phyloP scores from a whole-genome alignment of 2,797 vertebrate species.

The Crenuchus spilurus region DNA sequence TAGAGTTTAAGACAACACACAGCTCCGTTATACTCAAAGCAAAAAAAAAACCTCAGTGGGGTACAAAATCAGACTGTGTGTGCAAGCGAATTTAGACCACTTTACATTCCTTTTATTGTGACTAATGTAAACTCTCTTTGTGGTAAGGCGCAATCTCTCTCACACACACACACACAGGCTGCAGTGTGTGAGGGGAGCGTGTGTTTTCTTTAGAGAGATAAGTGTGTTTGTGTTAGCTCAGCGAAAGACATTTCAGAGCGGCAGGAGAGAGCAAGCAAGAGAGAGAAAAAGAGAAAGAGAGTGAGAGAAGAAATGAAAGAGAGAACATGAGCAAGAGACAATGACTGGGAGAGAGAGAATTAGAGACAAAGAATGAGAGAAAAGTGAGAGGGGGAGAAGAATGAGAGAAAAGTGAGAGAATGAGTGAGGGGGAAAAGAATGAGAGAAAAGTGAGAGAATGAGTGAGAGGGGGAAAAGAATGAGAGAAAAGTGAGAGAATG shows the following conservation, averaged over 20 bases:
- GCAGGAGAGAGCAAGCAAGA: constrained; percentile 24
- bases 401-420: no score
- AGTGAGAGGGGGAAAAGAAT: no score
- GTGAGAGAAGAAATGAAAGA: constrained; percentile 22
- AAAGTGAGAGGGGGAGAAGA: no score
- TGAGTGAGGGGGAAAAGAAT: no score
- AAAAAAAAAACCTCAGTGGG: constrained; percentile 43
- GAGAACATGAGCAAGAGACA: no score
- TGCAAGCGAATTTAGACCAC: constrained; percentile 41
- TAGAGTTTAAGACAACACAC: constrained; percentile 63
- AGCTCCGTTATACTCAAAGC: constrained; percentile 31
- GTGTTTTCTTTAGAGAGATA: constrained; percentile 61
- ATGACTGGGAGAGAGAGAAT: no score
- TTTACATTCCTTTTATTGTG: constrained; percentile 55
- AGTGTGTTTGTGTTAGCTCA: constrained; percentile 60
- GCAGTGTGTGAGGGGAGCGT: constrained; percentile 46
- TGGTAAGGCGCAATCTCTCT: constrained; percentile 28
- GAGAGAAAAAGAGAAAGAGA: constrained; percentile 5
- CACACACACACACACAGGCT: constrained; percentile 23
- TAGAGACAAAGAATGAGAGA: no score
- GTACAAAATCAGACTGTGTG: constrained; percentile 16
- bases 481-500: no score
- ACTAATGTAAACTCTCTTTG: constrained; percentile 55
- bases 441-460: no score
- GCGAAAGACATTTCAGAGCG: constrained; percentile 54